Conservation (phyloP, 2,113 vertebrate species). For the Melanerpes formicivorus region DNA sequence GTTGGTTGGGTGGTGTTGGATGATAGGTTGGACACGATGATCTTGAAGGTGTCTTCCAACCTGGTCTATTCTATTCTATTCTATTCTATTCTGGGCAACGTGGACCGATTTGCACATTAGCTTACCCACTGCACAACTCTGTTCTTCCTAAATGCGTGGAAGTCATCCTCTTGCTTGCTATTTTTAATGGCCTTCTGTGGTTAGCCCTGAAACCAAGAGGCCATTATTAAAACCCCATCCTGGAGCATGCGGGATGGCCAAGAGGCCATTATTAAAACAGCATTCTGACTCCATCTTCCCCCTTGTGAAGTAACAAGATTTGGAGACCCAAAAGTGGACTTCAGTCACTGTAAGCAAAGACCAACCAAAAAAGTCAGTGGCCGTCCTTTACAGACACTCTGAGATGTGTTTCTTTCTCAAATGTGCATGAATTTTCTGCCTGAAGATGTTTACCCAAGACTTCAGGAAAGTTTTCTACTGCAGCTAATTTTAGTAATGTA, state of each 20-base stretch:
- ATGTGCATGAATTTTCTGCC: background rate
- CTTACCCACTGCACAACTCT: background rate
- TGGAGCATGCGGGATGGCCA: background rate
- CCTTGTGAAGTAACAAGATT: background rate
- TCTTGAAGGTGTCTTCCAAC: too few species aligned
- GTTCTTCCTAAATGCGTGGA: background rate
- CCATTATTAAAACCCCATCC: background rate
- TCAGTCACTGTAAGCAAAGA: background rate
- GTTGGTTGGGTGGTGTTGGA: too few species aligned
- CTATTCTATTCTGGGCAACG: background rate
- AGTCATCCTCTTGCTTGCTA: background rate
- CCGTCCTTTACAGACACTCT: background rate
- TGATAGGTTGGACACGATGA: too few species aligned
- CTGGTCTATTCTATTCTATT: too few species aligned
- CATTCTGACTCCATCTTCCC: background rate
- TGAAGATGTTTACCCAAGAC: background rate
- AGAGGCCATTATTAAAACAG: background rate
- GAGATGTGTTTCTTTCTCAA: background rate
- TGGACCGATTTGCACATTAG: background rate
- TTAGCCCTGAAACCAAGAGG: background rate
- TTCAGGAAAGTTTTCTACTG: background rate
- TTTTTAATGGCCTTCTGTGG: background rate
- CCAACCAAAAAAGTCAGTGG: background rate
- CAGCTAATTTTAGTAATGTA: background rate
- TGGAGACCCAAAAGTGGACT: background rate